Evolutionary conservation across 2,797 vertebrate genomes (phyloP).

Genomic region (Gambelia wislizenii): DNA sequence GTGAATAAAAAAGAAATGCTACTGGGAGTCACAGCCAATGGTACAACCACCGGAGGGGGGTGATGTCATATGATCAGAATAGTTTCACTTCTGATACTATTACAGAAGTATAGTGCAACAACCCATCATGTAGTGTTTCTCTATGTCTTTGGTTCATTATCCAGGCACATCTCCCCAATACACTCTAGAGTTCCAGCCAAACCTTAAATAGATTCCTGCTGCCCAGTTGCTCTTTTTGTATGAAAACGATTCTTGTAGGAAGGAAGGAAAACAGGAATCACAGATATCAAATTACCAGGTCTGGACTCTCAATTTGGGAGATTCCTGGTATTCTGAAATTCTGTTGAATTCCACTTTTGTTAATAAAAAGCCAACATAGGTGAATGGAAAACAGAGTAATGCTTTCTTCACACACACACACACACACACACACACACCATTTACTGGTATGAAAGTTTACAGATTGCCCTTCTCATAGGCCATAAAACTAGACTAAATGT

Average conservation of each 20-base stretch:
- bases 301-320: not conserved
- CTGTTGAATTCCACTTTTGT: slow-evolving; percentile 21
- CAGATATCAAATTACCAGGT: not conserved
- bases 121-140: no score
- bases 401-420: not conserved
- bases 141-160: no score
- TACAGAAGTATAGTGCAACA: no score
- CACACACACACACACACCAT: not conserved
- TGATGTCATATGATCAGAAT: no score
- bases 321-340: not conserved
- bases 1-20: no score
- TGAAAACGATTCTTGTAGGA: not conserved
- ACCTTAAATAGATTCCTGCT: no score
- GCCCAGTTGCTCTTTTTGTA: not conserved
- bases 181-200: no score
- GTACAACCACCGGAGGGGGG: no score
- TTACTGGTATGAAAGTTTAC: not conserved
- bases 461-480: not conserved
- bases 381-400: slow-evolving; percentile 11
- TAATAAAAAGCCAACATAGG: not conserved
- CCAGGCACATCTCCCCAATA: no score
- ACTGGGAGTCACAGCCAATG: no score
- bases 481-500: not conserved
- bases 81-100: no score
- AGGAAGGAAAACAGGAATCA: not conserved